Base-by-base conservation (phyloP, 2,113 vertebrate genomes). In the Albula goreensis region DNA sequence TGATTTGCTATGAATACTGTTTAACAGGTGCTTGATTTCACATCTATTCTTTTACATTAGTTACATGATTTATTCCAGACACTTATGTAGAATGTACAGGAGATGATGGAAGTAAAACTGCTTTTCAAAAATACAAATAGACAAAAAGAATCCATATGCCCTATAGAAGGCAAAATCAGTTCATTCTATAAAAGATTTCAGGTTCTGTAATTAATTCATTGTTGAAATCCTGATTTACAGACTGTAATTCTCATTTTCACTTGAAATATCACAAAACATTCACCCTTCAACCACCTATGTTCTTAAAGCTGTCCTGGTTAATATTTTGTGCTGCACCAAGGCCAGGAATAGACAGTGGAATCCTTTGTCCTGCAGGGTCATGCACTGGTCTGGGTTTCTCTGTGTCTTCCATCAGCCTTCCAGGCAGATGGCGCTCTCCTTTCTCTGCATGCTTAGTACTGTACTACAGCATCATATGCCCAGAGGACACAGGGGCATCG, bases 401-500 rank as follows among this genome's bases (percentile, higher is more conserved):
- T 15, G 83, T 48, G 70, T 70, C 70, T 78, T 80, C 52, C 12
- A 52, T 79, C 77, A 31, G 56, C 49, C 79, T 22, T n/a, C 31
- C 57, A 92, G 86, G 88, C 12, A 90, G 85, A 88, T 91, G 91
- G 87, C 90, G 90, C 90, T 88, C 88, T 90, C 91, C 90, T 93
- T 90, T 92, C 86, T 89, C 81, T n/a, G 25, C 53, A n/a, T n/a
- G 6, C 15, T 22, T 5, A 0, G 19, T 25, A 51, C 77, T 41
- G 25, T 15, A 22, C 86, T 93, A 95, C 81, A 94, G 87, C 83
- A 91, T 93, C 89, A 93, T 89, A 83, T 91, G 92, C 9, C 93
- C 94, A 85, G 93, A 93, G 17, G 92, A 94, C n/a, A 96, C 88
- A 2, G 98, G 97, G 83, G 97, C 97, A 49, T 94, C 89, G 5